Evolutionary conservation across 2,797 vertebrate species (phyloP).

Genomic region (Cryptoprocta ferox): DNA sequence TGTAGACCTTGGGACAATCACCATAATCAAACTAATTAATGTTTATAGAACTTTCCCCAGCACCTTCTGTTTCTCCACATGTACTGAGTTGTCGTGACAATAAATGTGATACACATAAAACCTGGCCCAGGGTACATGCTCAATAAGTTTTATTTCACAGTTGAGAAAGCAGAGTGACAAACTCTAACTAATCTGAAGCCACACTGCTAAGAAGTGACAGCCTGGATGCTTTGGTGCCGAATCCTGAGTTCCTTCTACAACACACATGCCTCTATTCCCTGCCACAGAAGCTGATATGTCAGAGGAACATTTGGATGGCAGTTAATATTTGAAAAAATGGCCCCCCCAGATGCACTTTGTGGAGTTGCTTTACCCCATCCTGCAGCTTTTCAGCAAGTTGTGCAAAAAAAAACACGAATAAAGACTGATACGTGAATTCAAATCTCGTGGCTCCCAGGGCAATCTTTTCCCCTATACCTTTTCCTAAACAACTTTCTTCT

Average conservation of each 20-base stretch:
- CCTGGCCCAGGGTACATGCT: background rate
- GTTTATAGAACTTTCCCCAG: background rate
- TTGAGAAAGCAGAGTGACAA: background rate
- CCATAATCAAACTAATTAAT: background rate
- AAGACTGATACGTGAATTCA: background rate
- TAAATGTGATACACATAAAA: background rate
- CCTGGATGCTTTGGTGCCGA: background rate
- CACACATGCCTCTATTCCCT: background rate
- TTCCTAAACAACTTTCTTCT: background rate
- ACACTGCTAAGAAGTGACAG: background rate
- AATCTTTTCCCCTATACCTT: background rate
- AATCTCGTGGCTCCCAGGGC: background rate
- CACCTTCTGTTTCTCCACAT: background rate
- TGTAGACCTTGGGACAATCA: background rate
- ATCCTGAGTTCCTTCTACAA: background rate
- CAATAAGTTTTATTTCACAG: background rate
- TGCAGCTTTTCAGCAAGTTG: background rate
- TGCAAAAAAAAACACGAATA: background rate
- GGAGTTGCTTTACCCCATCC: background rate
- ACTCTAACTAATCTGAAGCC: background rate
- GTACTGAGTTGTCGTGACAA: background rate
- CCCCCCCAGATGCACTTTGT: background rate
- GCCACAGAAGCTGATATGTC: background rate
- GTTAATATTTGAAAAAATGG: background rate
- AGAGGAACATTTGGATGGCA: background rate